These are phyloP conservation scores for Acrocera orbiculus DNA, from an alignment of 2,888 invertebrate genomes.

Conservation along the genomic window DNA sequence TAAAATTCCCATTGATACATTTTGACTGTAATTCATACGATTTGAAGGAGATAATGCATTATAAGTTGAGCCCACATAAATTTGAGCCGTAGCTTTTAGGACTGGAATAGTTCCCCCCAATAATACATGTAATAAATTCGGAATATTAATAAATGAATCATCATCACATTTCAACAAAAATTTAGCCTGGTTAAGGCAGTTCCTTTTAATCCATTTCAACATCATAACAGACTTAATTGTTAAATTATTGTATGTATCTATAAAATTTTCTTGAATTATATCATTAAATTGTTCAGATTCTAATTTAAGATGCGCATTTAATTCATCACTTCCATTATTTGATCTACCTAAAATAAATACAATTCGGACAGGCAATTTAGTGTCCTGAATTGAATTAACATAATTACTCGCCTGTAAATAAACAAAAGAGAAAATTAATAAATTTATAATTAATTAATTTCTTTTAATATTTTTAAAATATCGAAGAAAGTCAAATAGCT, in stretches of 20 bases:
- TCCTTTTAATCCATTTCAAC: slow-evolving; percentile 58
- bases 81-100: slow-evolving; percentile 27
- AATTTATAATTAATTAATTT: too few species aligned
- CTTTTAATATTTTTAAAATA: too few species aligned
- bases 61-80: slow-evolving; percentile 20
- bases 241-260: slow-evolving; percentile 72
- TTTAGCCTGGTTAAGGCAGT: slow-evolving; percentile 39
- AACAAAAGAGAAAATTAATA: too few species aligned
- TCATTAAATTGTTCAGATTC: slow-evolving; percentile 54
- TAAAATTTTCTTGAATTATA: slow-evolving; percentile 65
- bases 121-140: slow-evolving; percentile 40
- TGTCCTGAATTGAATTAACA: too few species aligned
- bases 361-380: slow-evolving; percentile 18
- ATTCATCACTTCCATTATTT: slow-evolving; percentile 28
- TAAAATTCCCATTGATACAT: slow-evolving; percentile 53
- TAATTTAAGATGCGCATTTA: slow-evolving; percentile 43
- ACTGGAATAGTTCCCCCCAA: slow-evolving; percentile 30
- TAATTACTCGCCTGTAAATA: too few species aligned
- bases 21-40: slow-evolving; percentile 27
- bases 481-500: too few species aligned
- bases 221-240: slow-evolving; percentile 73
- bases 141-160: slow-evolving; percentile 68
- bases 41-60: slow-evolving; percentile 19
- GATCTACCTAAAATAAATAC: slow-evolving; percentile 26
- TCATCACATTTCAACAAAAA: slow-evolving; percentile 75